A percentile compares a stretch with the other conserved stretches of the same genome.
Evolutionary conservation across 2,113 vertebrate genomes (phyloP).

Genomic region (Picathartes gymnocephalus): DNA sequence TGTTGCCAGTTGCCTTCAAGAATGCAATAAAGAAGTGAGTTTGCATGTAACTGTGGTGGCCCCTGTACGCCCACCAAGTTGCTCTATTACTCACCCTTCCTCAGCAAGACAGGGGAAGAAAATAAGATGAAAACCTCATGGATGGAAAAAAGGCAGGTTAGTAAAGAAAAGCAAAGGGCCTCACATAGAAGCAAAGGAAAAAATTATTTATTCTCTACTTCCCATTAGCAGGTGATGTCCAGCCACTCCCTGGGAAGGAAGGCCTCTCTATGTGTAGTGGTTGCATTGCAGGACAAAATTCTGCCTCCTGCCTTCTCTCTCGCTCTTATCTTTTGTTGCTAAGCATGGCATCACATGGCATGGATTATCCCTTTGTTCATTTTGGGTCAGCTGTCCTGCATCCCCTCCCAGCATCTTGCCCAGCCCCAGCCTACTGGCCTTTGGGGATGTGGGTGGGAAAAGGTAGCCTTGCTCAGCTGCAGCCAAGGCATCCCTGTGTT

Average conservation of each 20-base stretch:
- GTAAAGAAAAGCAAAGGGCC: neutral
- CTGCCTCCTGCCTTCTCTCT: neutral
- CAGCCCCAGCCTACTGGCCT: neutral
- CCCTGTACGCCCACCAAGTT: neutral
- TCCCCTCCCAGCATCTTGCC: rapidly evolving
- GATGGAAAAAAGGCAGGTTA: neutral
- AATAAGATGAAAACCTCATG: neutral
- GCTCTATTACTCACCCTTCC: neutral
- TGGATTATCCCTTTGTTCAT: neutral
- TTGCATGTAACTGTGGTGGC: neutral
- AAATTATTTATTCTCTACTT: neutral
- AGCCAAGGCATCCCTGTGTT: rapidly evolving
- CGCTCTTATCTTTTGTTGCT: neutral
- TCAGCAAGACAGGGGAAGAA: neutral
- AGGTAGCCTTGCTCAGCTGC: neutral
- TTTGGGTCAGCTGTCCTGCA: neutral
- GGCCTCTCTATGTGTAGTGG: rapidly evolving
- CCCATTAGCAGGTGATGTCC: neutral
- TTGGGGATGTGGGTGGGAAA: rapidly evolving
- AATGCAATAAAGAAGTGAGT: neutral
- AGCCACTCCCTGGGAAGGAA: neutral
- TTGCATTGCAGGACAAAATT: neutral
- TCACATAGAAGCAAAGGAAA: neutral
- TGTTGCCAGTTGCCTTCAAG: neutral
- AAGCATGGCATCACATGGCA: neutral